Evolutionary conservation across 1,140 invertebrate species (phyloP).

Genomic region (Megalonaias nervosa): DNA sequence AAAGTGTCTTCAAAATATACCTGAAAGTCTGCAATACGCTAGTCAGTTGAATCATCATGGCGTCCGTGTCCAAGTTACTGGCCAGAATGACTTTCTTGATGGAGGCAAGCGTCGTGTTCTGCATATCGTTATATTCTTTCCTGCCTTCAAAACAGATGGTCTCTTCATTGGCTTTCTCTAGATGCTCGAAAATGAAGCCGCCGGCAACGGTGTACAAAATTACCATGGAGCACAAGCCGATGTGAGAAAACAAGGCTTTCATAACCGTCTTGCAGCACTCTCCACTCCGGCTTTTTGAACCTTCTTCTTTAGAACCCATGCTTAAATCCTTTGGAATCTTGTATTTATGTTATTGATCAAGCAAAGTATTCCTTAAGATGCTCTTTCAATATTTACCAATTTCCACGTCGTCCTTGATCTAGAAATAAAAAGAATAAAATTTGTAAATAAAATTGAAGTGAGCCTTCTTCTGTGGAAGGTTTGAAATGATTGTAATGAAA

Average conservation of each 20-base stretch:
- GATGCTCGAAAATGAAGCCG: constrained; percentile 92
- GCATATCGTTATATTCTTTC: constrained; percentile 56
- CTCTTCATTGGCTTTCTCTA: constrained; percentile 83
- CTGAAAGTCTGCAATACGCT: constrained; percentile 43
- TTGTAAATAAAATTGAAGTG: too few species aligned
- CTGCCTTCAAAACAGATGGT: constrained; percentile 57
- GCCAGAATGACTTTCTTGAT: constrained; percentile 42
- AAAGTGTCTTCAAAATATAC: too few species aligned
- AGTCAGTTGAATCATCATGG: constrained; percentile 45
- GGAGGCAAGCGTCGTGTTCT: constrained; percentile 54
- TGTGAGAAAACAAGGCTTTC: constrained; percentile 95
- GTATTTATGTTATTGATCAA: too few species aligned
- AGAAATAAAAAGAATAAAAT: too few species aligned
- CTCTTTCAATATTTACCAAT: too few species aligned
- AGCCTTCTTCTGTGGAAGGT: too few species aligned
- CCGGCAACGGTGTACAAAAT: constrained; percentile 94
- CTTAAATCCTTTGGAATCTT: background rate
- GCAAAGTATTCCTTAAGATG: too few species aligned
- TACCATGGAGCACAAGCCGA: constrained; percentile 92
- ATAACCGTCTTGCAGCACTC: constrained; percentile 83
- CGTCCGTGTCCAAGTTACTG: constrained; percentile 41
- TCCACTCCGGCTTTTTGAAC: constrained; percentile 21
- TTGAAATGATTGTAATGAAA: too few species aligned
- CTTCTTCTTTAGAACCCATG: constrained; percentile 6
- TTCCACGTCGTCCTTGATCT: too few species aligned